Evolutionary conservation across 2,888 invertebrate genomes (phyloP), one percentile per base, ranked within the genome.

Genomic region (Isotomurus palustris): DNA sequence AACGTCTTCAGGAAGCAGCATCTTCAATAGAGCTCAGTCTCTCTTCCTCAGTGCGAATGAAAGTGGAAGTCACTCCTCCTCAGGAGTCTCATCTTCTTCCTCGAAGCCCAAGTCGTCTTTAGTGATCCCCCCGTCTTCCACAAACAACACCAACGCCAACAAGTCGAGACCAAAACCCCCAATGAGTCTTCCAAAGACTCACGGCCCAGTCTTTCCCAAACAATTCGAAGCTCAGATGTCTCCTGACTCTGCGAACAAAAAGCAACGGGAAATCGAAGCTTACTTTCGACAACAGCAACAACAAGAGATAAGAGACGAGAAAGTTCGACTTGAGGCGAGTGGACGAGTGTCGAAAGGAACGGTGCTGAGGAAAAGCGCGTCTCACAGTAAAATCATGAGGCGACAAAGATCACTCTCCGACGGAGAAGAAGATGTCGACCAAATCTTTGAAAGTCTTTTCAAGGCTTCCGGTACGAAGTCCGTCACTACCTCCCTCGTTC

Each of bases 371-470:
- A 71, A 71, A 58, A 75, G 58, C 73, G 75, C 62, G 74, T 77
- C 68, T 74, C 58, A 73, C 69, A 35, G 71, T 72, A 44, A 68
- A 69, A 45, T 68, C 48, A 67, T 66, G 68, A 56, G 67, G 58
- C 44, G 66, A 51, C 66, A 66, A 63, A 58, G 61, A 54, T 62
- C 68, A 50, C 55, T 54, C 52, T 60, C 68, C 56, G 64, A 66
- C 62, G 56, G 60, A 74, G 73, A 77, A 82, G 88, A 87, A 76
- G 84, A 80, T 77, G 87, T 90, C 61, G 91, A 91, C 75, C 85
- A 85, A 78, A 88, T 88, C 70, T 91, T 91, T 79, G 91, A 91
- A 75, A 85, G 86, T 77, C 82, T 91, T 72, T 88, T 91, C 80
- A 77, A 76, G 65, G 76, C 77, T 69, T 73, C 76, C 28, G 76